These are phyloP conservation scores for Bombus picipes DNA, from an alignment of 1,140 invertebrate genomes.

Conservation along the genomic window DNA sequence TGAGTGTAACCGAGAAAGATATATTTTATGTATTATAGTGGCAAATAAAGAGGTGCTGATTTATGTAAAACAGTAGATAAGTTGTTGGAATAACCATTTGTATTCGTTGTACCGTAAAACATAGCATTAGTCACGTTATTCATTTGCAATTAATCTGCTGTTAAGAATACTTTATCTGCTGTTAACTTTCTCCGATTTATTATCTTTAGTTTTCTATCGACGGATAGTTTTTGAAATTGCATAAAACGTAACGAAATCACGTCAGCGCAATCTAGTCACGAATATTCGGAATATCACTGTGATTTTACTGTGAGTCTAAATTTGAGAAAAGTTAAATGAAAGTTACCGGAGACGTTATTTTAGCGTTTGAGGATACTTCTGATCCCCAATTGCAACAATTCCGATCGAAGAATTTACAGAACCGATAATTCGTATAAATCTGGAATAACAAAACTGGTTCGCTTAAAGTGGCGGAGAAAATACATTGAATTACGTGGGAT, in stretches of 20 bases:
- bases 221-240: neutral
- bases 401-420: neutral
- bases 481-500: no score
- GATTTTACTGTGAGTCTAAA: accelerated
- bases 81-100: neutral
- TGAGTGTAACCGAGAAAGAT: no score
- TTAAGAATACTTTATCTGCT: neutral
- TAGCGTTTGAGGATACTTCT: neutral
- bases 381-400: no score
- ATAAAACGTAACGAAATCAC: neutral
- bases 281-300: no score
- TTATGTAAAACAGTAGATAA: neutral
- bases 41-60: neutral
- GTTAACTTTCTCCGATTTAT: neutral
- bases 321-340: neutral
- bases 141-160: neutral
- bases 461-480: no score
- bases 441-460: no score
- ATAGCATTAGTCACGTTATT: neutral
- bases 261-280: neutral
- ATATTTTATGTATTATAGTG: no score
- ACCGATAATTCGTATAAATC: neutral
- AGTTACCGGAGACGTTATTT: neutral
- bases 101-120: neutral
- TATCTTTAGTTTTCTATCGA: neutral